Conservation (phyloP, 2,113 vertebrate species). For the Illadopsis cleaveri region DNA sequence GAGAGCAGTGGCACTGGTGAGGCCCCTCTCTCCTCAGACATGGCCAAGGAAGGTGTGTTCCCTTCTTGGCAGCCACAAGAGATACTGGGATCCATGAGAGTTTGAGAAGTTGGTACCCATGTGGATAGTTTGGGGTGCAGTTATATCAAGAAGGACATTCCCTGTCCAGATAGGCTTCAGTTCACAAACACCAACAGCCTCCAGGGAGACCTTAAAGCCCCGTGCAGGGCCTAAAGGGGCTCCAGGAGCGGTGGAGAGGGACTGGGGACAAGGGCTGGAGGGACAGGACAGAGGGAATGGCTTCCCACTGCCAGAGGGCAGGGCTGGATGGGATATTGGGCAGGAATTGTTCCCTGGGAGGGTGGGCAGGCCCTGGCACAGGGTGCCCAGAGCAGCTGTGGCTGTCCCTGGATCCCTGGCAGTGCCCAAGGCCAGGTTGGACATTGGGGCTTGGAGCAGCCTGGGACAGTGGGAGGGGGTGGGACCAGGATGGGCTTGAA, state of each 20-base stretch:
- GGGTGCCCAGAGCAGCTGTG: background rate
- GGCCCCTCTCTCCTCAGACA: background rate
- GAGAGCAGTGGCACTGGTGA: background rate
- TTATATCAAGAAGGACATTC: background rate
- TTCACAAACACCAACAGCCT: background rate
- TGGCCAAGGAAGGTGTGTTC: background rate
- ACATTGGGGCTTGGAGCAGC: accelerated
- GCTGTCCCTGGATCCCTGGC: background rate
- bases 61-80: background rate
- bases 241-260: background rate
- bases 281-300: background rate
- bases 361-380: background rate
- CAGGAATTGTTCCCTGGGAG: background rate
- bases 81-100: background rate
- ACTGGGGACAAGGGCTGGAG: background rate
- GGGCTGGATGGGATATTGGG: accelerated
- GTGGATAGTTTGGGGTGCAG: background rate
- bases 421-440: accelerated
- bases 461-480: accelerated
- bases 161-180: slow-evolving; percentile 29
- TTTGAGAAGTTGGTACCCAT: background rate
- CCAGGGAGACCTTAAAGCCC: background rate
- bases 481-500: background rate
- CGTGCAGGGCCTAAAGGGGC: background rate
- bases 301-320: background rate